Base-by-base conservation (phyloP, 2,888 invertebrate species). In the Sympetrum striolatum region DNA sequence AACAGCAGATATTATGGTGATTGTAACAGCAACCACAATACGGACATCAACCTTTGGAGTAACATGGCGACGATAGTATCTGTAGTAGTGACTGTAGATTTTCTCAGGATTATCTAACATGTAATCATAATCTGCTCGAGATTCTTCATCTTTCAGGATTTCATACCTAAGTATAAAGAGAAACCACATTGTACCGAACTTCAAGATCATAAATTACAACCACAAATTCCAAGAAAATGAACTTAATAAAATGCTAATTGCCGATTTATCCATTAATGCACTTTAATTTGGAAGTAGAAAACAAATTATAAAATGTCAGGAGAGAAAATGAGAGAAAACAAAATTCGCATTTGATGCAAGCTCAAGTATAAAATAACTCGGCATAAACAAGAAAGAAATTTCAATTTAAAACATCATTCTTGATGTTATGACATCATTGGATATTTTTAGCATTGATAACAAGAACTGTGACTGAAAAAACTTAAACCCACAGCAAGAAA, bases 31-130 rank as follows among this genome's bases (percentile, higher is more conserved):
- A 90, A 98, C 95, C 12, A 99, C 98, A 91, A 98, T 95, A 92
- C 98, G 95, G 0, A 98, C 97, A 94, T 99, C 98, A 5, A 99
- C 98, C 94, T 98, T 98, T 1, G 98, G 98, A 0, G 98, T 97
- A 93, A 98, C 96, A 91, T 98, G 95, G 91, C 98, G 95, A 60
- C 97, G 95, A 94, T 98, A 99, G 94, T 98, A 98, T 92, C 98
- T 96, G 94, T 98, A 98, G 94, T 98, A 98, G 94, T 98, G 97
- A 58, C 97, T 96, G 94, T 98, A 98, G 93, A 98, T 97, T 92
- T 97, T 97, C 93, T 98, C 97, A 3, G 98, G 98, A 94, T 99
- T 97, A 93, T 99, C 98, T 94, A 98, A 94, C 98, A 98, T 98
- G 94, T 98, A 98, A 94, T 98, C 97, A 93, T 98, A 98, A 93